These are phyloP conservation scores for Panzeria rudis DNA, from an alignment of 2,888 invertebrate genomes.

Conservation along the genomic window DNA sequence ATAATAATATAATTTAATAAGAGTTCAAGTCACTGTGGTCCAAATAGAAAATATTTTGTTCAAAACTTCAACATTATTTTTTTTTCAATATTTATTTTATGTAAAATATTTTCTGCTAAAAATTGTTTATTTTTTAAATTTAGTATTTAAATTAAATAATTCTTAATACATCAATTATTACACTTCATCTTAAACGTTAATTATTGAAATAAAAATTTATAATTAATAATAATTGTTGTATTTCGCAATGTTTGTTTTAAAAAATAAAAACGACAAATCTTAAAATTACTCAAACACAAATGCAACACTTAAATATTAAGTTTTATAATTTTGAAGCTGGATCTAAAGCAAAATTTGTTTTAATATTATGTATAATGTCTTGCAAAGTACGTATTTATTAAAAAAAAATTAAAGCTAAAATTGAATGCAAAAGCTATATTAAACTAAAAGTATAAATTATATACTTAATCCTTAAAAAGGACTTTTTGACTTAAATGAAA, in stretches of 20 bases:
- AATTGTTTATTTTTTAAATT: slow-evolving; percentile 40
- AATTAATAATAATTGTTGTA: slow-evolving; percentile 42
- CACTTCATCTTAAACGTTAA: slow-evolving; percentile 55
- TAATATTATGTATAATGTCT: background rate
- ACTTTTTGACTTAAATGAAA: slow-evolving; percentile 22
- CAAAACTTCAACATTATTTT: background rate
- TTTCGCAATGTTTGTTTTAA: slow-evolving; percentile 38
- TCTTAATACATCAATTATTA: slow-evolving; percentile 64
- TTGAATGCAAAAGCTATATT: slow-evolving; percentile 14
- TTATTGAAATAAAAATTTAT: slow-evolving; percentile 34
- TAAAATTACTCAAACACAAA: slow-evolving; percentile 64
- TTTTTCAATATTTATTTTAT: slow-evolving; percentile 45
- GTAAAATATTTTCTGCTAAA: slow-evolving; percentile 60
- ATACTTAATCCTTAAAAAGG: slow-evolving; percentile 5
- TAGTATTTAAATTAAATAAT: slow-evolving; percentile 40
- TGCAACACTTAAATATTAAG: slow-evolving; percentile 67
- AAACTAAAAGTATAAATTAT: slow-evolving; percentile 16
- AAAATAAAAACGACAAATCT: slow-evolving; percentile 56
- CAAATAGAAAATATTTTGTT: background rate
- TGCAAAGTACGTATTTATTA: background rate
- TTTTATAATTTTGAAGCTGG: slow-evolving; percentile 35
- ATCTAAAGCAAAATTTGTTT: slow-evolving; percentile 11
- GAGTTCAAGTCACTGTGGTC: slow-evolving; percentile 53
- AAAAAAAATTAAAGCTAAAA: slow-evolving; percentile 27
- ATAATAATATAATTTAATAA: slow-evolving; percentile 59